Percentiles rank a stretch among this genome's conserved stretches.
Evolutionary conservation across 1,140 invertebrate genomes (phyloP).

Genomic region (Megalonaias nervosa): DNA sequence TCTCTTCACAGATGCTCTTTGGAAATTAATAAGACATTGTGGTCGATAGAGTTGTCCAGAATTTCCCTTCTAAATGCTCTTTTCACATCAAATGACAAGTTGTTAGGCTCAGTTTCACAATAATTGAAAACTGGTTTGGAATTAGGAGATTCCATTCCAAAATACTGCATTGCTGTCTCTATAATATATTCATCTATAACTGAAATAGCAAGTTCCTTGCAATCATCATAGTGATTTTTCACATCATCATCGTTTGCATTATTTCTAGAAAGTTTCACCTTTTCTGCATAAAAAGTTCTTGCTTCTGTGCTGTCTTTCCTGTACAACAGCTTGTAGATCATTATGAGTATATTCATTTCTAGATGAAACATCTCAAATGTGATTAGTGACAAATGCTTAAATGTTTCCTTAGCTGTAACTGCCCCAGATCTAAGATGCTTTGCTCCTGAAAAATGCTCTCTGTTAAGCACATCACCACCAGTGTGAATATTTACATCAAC

Average conservation of each 20-base stretch:
- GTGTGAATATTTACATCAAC: neutral
- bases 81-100: neutral
- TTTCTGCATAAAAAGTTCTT: neutral
- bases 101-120: neutral
- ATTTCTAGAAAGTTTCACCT: neutral
- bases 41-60: too few relatives aligned
- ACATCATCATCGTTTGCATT: slow-evolving; percentile 19
- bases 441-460: slow-evolving; percentile 1
- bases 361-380: slow-evolving; percentile 16
- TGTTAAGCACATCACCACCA: neutral
- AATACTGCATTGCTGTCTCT: neutral
- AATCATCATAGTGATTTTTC: neutral
- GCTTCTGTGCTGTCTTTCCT: neutral
- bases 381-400: neutral
- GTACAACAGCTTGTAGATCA: neutral
- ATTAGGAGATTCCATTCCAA: neutral
- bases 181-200: neutral
- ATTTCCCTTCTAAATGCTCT: too few relatives aligned
- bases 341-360: slow-evolving; percentile 7
- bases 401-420: neutral
- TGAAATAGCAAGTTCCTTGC: neutral
- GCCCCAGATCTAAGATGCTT: neutral
- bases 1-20: neutral
- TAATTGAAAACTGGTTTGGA: neutral
- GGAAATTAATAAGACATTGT: too few relatives aligned